A percentile compares a stretch with the other conserved stretches of the same genome.
phyloP scores from a whole-genome alignment of 2,888 invertebrate genomes.

The Tortrix viridana region DNA sequence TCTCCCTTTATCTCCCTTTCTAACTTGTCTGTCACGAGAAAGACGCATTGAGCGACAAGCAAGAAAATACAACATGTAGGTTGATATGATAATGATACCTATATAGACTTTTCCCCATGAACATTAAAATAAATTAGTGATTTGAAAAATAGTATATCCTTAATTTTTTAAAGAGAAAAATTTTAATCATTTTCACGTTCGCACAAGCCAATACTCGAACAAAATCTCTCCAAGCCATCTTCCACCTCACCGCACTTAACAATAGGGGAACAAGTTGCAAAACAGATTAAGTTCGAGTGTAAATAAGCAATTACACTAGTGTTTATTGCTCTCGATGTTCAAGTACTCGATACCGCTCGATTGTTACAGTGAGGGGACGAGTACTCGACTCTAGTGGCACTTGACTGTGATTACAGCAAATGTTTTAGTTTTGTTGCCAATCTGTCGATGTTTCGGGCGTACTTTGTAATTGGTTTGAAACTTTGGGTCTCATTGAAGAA shows the following conservation, averaged over 20 bases:
- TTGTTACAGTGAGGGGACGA: constrained; percentile 29
- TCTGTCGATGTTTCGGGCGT: background rate
- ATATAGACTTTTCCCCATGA: too few species aligned
- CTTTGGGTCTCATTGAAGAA: too few species aligned
- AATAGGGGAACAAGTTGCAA: constrained; percentile 26
- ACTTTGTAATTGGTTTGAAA: background rate
- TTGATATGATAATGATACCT: too few species aligned
- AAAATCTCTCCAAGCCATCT: constrained; percentile 34
- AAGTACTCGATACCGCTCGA: constrained; percentile 34
- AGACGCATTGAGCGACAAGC: too few species aligned
- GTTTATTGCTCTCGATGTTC: constrained; percentile 35
- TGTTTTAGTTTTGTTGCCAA: constrained; percentile 38
- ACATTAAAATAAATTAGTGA: too few species aligned
- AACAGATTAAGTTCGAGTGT: constrained; percentile 42
- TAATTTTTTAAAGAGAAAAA: too few species aligned
- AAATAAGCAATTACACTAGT: constrained; percentile 46
- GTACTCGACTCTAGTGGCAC: constrained; percentile 29
- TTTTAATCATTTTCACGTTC: background rate
- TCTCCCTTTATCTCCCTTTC: too few species aligned
- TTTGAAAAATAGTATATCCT: too few species aligned
- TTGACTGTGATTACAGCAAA: constrained; percentile 42
- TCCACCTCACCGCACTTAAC: constrained; percentile 21
- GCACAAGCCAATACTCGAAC: constrained; percentile 10
- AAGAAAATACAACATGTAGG: too few species aligned
- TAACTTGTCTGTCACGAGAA: too few species aligned